Base-by-base conservation (phyloP, 2,797 vertebrate genomes). In the Poecilia gillii region DNA sequence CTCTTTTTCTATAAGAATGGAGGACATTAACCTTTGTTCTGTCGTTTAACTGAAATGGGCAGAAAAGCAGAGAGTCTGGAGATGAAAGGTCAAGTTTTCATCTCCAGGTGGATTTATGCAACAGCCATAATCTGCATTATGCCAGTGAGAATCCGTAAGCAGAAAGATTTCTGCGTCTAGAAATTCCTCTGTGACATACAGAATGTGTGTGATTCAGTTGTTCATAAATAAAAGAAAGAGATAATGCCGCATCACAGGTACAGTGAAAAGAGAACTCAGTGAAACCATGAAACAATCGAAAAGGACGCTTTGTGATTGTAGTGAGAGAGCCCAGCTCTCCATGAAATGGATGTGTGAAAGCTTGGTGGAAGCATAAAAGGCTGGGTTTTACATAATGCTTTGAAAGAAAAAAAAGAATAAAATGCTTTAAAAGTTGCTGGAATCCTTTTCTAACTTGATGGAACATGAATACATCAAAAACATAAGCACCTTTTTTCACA, bases 261-360 rank as follows among this genome's bases (percentile, higher is more conserved):
- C 4, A 64, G 68, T 57, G 46, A 31, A 28, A 57, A 13, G 41
- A 80, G 51, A 31, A 73, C 41, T 13, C 12, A 14, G 76, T 7
- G 3, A 71, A 46, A 43, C 0, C 73, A 76, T 68, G 7, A 77
- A 74, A 78, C 16, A 53, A 36, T 53, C 72, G 1, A 66, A 16
- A 57, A 46, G 74, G 47, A 36, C 20, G 49, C 23, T 79, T 73
- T 80, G 66, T 74, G 25, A 80, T 47, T n/a, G 74, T 8, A 28
- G 45, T 28, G 4, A 55, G 59, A 28, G 36, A 46, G 1, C 0
- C 0, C n/a, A 25, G 53, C 23, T 68, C 6, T 49, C 76, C n/a
- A 62, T 76, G 8, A 49, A 77, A 59, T 77, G 39, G 12, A 11
- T 0, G 16, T 55, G 12, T 64, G 45, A 76, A 31, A 76, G 14